phyloP scores from a whole-genome alignment of 2,797 vertebrate genomes.

The Alca torda region DNA sequence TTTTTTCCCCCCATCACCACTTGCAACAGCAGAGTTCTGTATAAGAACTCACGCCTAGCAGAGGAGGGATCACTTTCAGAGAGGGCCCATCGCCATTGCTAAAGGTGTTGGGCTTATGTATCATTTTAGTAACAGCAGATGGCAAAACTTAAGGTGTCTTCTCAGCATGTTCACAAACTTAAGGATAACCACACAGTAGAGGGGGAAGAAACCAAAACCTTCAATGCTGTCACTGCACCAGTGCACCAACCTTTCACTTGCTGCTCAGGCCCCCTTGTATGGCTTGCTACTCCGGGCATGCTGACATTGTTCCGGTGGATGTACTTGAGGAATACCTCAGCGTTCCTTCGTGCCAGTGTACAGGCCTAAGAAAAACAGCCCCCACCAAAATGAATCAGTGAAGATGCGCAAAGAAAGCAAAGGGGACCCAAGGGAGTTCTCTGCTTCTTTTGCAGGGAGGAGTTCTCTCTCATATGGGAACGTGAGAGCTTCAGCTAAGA shows the following conservation, averaged over 20 bases:
- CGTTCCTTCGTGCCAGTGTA: constrained; percentile 93
- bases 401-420: background rate
- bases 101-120: background rate
- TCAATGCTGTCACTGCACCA: background rate
- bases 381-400: background rate
- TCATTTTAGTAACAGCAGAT: background rate
- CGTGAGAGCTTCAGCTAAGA: background rate
- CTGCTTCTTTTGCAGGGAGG: background rate
- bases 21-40: background rate
- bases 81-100: background rate
- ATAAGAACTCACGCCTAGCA: background rate
- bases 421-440: background rate
- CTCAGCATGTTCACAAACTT: background rate
- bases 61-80: background rate
- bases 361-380: constrained; percentile 83
- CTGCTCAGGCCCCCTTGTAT: constrained; percentile 89
- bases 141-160: background rate
- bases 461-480: background rate
- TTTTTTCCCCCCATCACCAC: background rate
- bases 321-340: constrained; percentile 98
- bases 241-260: constrained; percentile 92
- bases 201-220: background rate
- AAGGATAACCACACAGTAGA: background rate
- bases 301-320: constrained; percentile 98
- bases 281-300: constrained; percentile 89